Evolutionary conservation across 2,797 vertebrate species (phyloP).

Genomic region (Neostethus bicornis): DNA sequence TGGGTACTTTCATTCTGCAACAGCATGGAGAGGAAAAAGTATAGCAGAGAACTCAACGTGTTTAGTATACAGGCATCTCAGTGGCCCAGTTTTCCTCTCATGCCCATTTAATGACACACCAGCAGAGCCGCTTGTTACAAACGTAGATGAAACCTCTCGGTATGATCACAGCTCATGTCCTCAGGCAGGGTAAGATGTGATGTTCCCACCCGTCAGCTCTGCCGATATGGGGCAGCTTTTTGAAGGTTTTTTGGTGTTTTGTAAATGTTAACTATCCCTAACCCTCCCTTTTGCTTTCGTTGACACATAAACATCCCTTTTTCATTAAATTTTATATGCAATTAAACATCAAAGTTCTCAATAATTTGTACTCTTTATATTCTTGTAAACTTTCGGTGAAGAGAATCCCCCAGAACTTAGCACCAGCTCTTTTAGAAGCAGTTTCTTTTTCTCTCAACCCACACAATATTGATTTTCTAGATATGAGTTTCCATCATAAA

Average conservation of each 20-base stretch:
- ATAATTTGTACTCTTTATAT: no score
- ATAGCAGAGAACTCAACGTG: constrained; percentile 41
- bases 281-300: no score
- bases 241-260: constrained; percentile 15
- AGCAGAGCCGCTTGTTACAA: constrained; percentile 43
- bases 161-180: constrained; percentile 48
- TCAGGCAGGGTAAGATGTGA: constrained; percentile 35
- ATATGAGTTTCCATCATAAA: background rate
- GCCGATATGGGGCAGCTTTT: constrained; percentile 13
- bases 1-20: constrained; percentile 12
- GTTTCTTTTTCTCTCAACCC: background rate
- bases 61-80: constrained; percentile 46
- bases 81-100: constrained; percentile 54
- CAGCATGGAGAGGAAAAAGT: constrained; percentile 9
- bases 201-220: constrained; percentile 21
- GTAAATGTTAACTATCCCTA: no score
- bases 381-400: background rate
- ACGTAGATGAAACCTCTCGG: constrained; percentile 39
- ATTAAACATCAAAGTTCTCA: no score
- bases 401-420: background rate
- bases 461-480: background rate
- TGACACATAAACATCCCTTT: no score
- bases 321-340: no score
- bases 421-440: background rate
- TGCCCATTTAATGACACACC: constrained; percentile 39